phyloP scores from a whole-genome alignment of 2,888 invertebrate species.

The Arge pagana region DNA sequence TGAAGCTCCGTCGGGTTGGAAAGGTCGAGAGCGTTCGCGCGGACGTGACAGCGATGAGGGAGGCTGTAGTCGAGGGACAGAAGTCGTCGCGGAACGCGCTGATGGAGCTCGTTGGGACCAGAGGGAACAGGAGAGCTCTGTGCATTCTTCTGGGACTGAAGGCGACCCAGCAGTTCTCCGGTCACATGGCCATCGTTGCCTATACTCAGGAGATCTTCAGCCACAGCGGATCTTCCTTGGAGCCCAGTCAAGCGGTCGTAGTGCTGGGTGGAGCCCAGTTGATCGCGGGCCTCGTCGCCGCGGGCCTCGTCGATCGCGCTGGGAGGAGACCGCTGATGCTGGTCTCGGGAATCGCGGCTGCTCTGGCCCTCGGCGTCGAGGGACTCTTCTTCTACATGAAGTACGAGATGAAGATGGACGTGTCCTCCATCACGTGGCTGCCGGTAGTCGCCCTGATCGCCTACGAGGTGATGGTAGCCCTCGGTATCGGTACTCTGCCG shows the following conservation, averaged over 20 bases:
- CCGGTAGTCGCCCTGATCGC: constrained; percentile 65
- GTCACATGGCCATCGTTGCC: constrained; percentile 65
- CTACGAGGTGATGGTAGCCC: constrained; percentile 67
- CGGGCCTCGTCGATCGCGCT: constrained; percentile 65
- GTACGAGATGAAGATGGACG: constrained; percentile 57
- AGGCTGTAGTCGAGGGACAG: constrained; percentile 62
- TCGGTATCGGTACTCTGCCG: constrained; percentile 68
- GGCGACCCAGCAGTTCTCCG: constrained; percentile 67
- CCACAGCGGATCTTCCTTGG: constrained; percentile 60
- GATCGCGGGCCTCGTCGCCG: constrained; percentile 63
- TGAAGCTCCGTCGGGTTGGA: constrained; percentile 62
- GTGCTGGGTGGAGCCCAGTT: constrained; percentile 63
- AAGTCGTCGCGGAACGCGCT: constrained; percentile 56
- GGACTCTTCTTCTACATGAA: constrained; percentile 65
- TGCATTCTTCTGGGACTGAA: constrained; percentile 66
- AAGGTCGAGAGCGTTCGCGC: constrained; percentile 60
- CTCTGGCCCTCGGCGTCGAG: constrained; percentile 61
- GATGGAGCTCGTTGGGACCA: constrained; percentile 59
- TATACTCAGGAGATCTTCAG: constrained; percentile 69
- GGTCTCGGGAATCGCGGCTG: constrained; percentile 64
- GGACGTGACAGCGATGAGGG: constrained; percentile 63
- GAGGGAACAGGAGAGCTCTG: constrained; percentile 64
- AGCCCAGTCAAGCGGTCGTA: constrained; percentile 61
- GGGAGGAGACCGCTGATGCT: constrained; percentile 67
- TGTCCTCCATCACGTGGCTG: constrained; percentile 61